Conservation (phyloP, 2,888 invertebrate species). For the Amblyjoppa fuscipennis region DNA sequence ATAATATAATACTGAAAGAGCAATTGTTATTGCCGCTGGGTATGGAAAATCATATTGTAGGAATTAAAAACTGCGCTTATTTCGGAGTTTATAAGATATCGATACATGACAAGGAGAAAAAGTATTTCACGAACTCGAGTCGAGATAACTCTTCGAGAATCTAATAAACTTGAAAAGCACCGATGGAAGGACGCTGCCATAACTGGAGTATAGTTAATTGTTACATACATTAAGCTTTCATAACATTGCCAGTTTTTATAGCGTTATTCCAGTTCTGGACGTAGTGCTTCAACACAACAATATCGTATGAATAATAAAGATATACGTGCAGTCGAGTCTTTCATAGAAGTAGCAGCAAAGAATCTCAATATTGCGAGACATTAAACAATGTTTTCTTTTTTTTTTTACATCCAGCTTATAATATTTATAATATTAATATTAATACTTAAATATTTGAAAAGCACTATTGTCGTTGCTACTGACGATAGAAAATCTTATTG, state of each 20-base stretch:
- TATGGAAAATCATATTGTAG: too few species aligned
- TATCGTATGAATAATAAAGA: background rate
- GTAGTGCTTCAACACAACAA: background rate
- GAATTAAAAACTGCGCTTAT: background rate
- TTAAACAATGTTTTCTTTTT: background rate
- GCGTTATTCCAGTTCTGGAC: background rate
- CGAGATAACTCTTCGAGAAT: conserved; percentile 34
- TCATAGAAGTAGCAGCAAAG: background rate
- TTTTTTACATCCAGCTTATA: background rate
- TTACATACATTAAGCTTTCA: too few species aligned
- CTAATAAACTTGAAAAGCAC: background rate
- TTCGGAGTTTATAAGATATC: background rate
- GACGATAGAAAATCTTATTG: too few species aligned
- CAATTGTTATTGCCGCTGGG: too few species aligned
- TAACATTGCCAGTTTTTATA: background rate
- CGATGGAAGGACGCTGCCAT: too few species aligned
- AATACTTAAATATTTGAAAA: too few species aligned
- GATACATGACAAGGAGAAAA: background rate
- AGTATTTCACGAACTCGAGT: conserved; percentile 3
- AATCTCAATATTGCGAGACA: background rate
- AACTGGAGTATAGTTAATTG: too few species aligned
- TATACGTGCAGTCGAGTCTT: too few species aligned
- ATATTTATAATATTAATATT: too few species aligned
- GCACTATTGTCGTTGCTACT: too few species aligned
- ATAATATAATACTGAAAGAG: too few species aligned